phyloP scores from a whole-genome alignment of 2,888 invertebrate species.

The Drosophila neonasuta region DNA sequence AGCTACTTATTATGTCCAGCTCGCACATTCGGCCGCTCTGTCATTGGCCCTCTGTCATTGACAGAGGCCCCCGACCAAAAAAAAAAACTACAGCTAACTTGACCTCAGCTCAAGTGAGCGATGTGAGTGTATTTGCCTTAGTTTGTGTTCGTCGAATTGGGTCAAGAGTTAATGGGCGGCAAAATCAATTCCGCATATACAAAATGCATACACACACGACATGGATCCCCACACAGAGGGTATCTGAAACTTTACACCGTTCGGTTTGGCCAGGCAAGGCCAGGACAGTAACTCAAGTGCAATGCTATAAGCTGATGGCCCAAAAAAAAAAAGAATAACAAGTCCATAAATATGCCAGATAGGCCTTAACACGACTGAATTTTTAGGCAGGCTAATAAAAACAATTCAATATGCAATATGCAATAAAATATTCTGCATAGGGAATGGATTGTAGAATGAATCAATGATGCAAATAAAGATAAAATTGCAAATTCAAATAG shows the following conservation, averaged over 20 bases:
- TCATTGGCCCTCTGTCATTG: slow-evolving; percentile 49
- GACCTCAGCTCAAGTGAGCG: slow-evolving; percentile 49
- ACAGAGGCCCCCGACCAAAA: slow-evolving; percentile 9
- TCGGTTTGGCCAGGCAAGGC: slow-evolving; percentile 22
- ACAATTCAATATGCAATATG: not conserved
- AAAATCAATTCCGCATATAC: slow-evolving; percentile 61
- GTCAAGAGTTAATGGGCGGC: slow-evolving; percentile 64
- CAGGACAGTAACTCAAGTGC: slow-evolving; percentile 45
- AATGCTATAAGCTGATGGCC: slow-evolving; percentile 40
- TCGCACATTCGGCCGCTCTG: slow-evolving; percentile 37
- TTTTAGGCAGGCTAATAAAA: not conserved
- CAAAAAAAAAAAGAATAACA: slow-evolving; percentile 15
- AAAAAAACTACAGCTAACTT: slow-evolving; percentile 23
- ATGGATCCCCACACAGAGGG: not conserved
- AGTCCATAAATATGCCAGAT: slow-evolving; percentile 29
- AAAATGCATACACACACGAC: slow-evolving; percentile 31
- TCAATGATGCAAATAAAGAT: not conserved
- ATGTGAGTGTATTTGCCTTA: not conserved
- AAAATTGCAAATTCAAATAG: not conserved
- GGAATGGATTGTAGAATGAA: not conserved
- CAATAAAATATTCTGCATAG: not conserved
- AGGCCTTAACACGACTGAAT: not conserved
- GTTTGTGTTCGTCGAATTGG: slow-evolving; percentile 57
- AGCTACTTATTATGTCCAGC: slow-evolving; percentile 46
- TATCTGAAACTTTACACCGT: slow-evolving; percentile 12